These are phyloP conservation scores for Urechis unicinctus DNA, from an alignment of 2,888 invertebrate genomes.

Conservation along the genomic window DNA sequence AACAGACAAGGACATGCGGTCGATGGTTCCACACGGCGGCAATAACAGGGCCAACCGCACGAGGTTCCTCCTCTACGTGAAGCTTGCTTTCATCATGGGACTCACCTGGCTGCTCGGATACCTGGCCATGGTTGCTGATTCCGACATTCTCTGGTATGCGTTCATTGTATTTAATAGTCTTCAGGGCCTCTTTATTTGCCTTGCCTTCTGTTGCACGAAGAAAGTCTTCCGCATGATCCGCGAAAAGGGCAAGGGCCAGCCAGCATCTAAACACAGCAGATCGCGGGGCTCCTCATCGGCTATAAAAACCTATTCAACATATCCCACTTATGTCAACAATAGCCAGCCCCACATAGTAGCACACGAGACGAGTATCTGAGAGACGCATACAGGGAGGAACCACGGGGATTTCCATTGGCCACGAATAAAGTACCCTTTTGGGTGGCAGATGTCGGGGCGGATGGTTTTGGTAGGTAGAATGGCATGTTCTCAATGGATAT, in stretches of 20 bases:
- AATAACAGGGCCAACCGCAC: background rate
- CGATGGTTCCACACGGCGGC: background rate
- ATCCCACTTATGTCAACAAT: background rate
- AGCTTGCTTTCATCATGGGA: constrained; percentile 47
- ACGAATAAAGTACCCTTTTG: too few species aligned
- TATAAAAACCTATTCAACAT: too few species aligned
- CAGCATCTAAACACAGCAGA: background rate
- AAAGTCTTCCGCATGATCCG: constrained; percentile 24
- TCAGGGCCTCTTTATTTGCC: constrained; percentile 59
- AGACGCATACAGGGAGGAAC: too few species aligned
- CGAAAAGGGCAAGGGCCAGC: background rate
- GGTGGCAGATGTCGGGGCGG: too few species aligned
- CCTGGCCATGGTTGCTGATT: constrained; percentile 41
- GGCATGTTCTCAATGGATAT: too few species aligned
- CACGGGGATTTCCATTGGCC: too few species aligned
- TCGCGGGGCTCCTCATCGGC: too few species aligned
- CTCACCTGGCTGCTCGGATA: constrained; percentile 53
- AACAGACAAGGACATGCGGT: background rate
- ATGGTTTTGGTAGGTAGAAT: too few species aligned
- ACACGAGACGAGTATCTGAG: background rate
- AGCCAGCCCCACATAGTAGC: background rate
- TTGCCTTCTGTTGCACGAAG: constrained; percentile 36
- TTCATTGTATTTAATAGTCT: constrained; percentile 52
- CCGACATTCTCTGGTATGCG: constrained; percentile 48
- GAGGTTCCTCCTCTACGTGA: constrained; percentile 17